Evolutionary conservation across 2,888 invertebrate genomes (phyloP), one percentile per base, ranked within the genome.

Genomic region (Eupelmus urozonus): DNA sequence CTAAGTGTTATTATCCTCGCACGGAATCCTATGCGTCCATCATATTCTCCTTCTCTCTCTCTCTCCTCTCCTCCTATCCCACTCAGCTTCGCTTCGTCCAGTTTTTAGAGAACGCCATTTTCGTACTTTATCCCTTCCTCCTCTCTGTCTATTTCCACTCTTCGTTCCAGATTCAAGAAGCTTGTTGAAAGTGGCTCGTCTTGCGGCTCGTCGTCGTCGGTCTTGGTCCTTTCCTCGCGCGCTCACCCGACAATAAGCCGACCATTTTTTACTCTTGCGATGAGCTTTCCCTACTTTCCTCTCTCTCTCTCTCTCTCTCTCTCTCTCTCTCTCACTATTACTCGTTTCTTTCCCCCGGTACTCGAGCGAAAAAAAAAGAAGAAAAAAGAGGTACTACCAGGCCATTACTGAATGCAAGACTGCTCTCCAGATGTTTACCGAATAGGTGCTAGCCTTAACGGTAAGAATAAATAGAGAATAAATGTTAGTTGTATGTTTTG

Each of bases 161-260:
- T 20, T 16, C 5, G 4, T 42, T n/a, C 34, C 55, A 55, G 53
- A n/a, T 69, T 45, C 45, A 57, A 69, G 69, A 23, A 63, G 49
- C 27, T 53, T 2, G n/a, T 18, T 20, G 23, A 76, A 59, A 57
- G 34, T 42, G 9, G 18, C 23, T 49, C 16, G 16, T 0, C 20
- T n/a, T 5, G 1, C 20, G 53, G n/a, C n/a, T n/a, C 51, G 29
- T 49, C 5, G 11, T 60, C 79, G 57, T n/a, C n/a, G n/a, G 9
- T 34, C 60, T 76, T 55, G 57, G 18, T 65, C 51, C 27, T 60
- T 62, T 53, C 16, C 55, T 53, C 55, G n/a, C 13, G 34, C 70
- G 57, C 75, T 79, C 70, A 78, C 27, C 76, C 78, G 70, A 81
- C 78, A 80, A 81, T 81, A 78, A 81, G 78, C 76, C 78, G 72